Percentiles rank a stretch among this genome's conserved stretches.
These are phyloP conservation scores for Arctocebus calabarensis DNA, from an alignment of 2,797 vertebrate species.

Conservation along the genomic window DNA sequence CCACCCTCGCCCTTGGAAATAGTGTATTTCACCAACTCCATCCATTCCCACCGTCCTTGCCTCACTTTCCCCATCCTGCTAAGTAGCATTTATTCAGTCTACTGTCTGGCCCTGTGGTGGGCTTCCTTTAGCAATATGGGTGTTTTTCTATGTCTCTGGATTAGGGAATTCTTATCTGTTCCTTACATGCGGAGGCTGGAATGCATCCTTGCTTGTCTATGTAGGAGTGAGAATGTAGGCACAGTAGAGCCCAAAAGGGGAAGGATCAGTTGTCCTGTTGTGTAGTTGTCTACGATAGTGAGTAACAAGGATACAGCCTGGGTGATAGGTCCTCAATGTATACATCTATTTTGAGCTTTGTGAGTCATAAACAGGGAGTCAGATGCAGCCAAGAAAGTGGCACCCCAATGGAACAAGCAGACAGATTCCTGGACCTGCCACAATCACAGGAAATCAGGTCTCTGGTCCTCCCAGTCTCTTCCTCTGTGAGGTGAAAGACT, in stretches of 20 bases:
- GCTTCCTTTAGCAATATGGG: background rate
- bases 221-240: background rate
- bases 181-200: background rate
- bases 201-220: background rate
- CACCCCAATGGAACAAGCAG: constrained; percentile 60
- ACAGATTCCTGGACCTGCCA: background rate
- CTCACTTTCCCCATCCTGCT: background rate
- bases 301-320: background rate
- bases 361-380: constrained; percentile 66
- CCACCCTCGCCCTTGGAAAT: background rate
- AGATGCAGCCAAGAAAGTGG: constrained; percentile 43
- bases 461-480: background rate
- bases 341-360: constrained; percentile 61
- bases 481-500: background rate
- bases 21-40: background rate
- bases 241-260: background rate
- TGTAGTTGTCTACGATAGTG: background rate
- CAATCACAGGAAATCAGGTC: constrained; percentile 9
- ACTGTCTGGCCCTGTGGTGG: background rate
- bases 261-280: background rate
- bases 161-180: background rate
- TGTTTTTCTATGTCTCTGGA: background rate
- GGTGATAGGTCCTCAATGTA: background rate
- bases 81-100: background rate
- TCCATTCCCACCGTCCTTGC: background rate